Evolutionary conservation across 2,797 vertebrate species (phyloP).

Genomic region (Hippocampus kuda): DNA sequence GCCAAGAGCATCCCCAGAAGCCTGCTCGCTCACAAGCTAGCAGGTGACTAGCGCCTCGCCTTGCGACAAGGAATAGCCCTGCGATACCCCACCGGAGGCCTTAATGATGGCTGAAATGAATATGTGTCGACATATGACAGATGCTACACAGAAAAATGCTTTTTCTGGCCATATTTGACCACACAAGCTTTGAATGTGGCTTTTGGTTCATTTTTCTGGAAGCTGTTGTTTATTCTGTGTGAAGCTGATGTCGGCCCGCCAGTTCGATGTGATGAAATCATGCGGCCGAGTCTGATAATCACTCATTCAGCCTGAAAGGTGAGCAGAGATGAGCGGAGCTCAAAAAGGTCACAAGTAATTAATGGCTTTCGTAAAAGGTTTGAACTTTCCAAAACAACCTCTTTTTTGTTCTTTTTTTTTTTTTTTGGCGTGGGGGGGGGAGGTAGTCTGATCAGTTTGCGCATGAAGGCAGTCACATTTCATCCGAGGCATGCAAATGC

Average conservation of each 20-base stretch:
- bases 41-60: too few relatives aligned
- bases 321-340: not conserved
- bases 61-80: too few relatives aligned
- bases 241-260: not conserved
- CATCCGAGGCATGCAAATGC: not conserved
- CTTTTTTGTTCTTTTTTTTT: not conserved
- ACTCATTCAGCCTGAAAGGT: not conserved
- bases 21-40: too few relatives aligned
- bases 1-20: too few relatives aligned
- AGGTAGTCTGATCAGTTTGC: not conserved
- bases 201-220: not conserved
- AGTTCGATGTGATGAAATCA: slow-evolving; percentile 1
- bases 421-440: not conserved
- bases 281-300: not conserved
- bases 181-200: not conserved
- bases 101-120: too few relatives aligned
- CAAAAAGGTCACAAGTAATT: slow-evolving; percentile 4
- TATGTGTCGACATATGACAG: too few relatives aligned
- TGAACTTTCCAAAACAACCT: not conserved
- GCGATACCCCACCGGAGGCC: too few relatives aligned
- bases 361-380: not conserved
- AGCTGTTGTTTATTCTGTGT: slow-evolving; percentile 1
- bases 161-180: not conserved
- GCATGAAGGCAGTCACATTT: not conserved
- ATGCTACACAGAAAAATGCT: not conserved